phyloP scores from a whole-genome alignment of 2,797 vertebrate genomes.

The Perodicticus potto region DNA sequence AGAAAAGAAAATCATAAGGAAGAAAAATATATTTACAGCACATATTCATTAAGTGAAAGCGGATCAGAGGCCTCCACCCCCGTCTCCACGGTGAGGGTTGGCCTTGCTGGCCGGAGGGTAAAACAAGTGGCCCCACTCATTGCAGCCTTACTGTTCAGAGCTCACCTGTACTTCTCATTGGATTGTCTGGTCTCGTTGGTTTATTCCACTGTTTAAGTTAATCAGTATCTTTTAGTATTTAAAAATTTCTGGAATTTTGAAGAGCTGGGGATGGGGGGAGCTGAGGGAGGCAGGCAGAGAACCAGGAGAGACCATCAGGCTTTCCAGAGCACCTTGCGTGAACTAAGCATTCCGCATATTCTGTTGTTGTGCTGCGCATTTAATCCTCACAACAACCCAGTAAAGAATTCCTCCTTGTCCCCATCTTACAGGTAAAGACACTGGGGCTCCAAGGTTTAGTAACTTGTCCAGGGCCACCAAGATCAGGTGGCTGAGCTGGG shows the following conservation, averaged over 20 bases:
- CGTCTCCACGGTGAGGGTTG: background rate
- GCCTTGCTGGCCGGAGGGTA: background rate
- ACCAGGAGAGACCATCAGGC: background rate
- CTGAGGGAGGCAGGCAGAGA: background rate
- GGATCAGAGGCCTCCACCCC: background rate
- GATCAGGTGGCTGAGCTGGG: background rate
- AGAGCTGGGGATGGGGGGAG: background rate
- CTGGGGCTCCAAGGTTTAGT: background rate
- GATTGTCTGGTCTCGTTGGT: background rate
- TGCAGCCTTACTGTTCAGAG: background rate
- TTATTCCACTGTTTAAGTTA: background rate
- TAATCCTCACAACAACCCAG: background rate
- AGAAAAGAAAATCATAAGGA: too few species aligned
- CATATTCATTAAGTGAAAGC: background rate
- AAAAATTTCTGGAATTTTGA: background rate
- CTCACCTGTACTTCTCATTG: background rate
- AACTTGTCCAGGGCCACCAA: background rate
- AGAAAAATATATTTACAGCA: background rate
- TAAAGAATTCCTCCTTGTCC: background rate
- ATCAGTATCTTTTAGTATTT: background rate
- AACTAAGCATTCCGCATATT: background rate
- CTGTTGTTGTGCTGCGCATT: background rate
- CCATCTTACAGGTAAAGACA: background rate
- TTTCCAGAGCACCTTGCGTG: rapidly evolving
- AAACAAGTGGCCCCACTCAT: too few species aligned